Evolutionary conservation across 2,113 vertebrate species (phyloP), one percentile per base, ranked within the genome.

Genomic region (Antigone vipio): DNA sequence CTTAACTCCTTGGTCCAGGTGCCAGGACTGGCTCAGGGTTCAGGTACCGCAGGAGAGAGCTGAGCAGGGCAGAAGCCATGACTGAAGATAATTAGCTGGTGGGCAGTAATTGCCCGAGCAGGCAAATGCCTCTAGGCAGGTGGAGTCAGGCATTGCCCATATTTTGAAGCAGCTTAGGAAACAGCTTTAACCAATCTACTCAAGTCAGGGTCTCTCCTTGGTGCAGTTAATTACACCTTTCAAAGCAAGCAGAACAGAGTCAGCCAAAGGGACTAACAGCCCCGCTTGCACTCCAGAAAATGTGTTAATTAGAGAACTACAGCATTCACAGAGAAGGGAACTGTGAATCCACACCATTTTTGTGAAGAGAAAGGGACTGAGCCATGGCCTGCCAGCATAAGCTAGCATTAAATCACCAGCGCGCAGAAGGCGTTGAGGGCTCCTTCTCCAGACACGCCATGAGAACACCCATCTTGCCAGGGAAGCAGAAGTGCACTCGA

Each of bases 161-260:
- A 20, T 32, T 85, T 75, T 72, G 44, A 56, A 72, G 34, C n/a
- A 63, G 22, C n/a, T 15, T 60, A 42, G n/a, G 47, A 58, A 83
- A 67, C n/a, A 68, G n/a, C 35, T 68, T 32, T 55, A 79, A 72
- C 17, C 56, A 80, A 55, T 7, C 3, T 5, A 16, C 23, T n/a
- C 0, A 0, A 66, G n/a, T 45, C 42, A 49, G 5, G 1, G 0
- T 26, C 32, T 82, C 56, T 59, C 52, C n/a, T 63, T 72, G 12
- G 18, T 47, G 23, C 29, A 47, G 47, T 45, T 78, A 82, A 58
- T 55, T 29, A 55, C 34, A 71, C 29, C 29, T 75, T 78, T 79
- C 52, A 74, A 26, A 88, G 66, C n/a, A 85, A 88, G 66, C n/a
- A 85, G 45, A 87, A 64, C 34, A 64, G 38, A 44, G 45, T 52